These are phyloP conservation scores for Drosophila macrothrix DNA, from an alignment of 2,888 invertebrate species.

Conservation along the genomic window DNA sequence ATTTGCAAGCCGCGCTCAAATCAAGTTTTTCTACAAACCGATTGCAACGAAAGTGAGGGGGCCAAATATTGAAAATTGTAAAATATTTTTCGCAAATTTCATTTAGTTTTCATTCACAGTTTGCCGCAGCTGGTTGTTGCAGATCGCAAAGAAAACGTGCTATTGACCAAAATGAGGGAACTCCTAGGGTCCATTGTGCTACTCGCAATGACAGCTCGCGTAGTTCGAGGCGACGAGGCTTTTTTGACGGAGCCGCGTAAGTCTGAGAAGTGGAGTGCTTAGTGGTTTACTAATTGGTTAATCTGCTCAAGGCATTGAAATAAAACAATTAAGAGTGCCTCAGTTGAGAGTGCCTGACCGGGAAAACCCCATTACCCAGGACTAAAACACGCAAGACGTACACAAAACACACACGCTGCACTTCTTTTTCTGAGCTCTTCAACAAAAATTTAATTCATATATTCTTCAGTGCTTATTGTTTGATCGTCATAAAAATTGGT, in stretches of 20 bases:
- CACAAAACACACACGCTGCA: not conserved
- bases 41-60: conserved; percentile 57
- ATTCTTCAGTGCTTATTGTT: not conserved
- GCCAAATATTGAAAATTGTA: conserved; percentile 58
- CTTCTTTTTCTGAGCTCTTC: not conserved
- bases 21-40: conserved; percentile 61
- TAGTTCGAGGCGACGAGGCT: conserved; percentile 60
- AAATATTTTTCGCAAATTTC: conserved; percentile 45
- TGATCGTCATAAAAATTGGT: not conserved
- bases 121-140: conserved; percentile 47
- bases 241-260: conserved; percentile 82
- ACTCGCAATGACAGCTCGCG: conserved; percentile 33
- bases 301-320: not conserved
- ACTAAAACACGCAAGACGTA: not conserved
- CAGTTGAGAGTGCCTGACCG: not conserved
- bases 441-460: not conserved
- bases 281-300: not conserved
- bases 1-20: conserved; percentile 62
- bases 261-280: conserved; percentile 61
- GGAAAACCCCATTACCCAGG: not conserved
- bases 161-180: conserved; percentile 25
- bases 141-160: not conserved
- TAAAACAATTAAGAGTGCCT: not conserved
- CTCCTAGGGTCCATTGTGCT: conserved; percentile 33
- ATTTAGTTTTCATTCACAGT: conserved; percentile 61